phyloP scores from a whole-genome alignment of 2,113 vertebrate genomes.

The Gorsachius goisagi region DNA sequence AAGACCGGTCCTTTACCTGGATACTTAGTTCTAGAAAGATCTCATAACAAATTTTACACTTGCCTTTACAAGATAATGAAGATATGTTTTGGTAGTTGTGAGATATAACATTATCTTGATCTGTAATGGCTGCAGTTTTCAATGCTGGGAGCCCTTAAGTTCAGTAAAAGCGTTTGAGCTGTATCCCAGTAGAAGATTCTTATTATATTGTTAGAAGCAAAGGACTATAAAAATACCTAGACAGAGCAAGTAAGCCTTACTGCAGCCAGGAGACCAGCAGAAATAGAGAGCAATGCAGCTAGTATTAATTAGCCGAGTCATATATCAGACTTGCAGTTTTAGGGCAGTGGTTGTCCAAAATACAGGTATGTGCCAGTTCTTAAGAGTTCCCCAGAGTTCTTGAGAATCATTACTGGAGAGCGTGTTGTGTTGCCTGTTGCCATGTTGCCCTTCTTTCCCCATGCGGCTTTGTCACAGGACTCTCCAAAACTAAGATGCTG shows the following conservation, averaged over 20 bases:
- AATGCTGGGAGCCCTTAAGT: not conserved
- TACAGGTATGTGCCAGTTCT: not conserved
- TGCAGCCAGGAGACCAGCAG: not conserved
- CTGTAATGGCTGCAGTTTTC: not conserved
- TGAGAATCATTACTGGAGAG: not conserved
- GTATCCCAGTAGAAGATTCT: not conserved
- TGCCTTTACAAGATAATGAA: not conserved
- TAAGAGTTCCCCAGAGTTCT: not conserved
- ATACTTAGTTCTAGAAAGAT: not conserved
- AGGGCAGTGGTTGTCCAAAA: not conserved
- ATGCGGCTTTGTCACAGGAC: not conserved
- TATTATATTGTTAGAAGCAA: not conserved
- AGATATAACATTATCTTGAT: not conserved
- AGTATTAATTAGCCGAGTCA: not conserved
- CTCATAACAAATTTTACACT: not conserved
- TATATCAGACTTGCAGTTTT: not conserved
- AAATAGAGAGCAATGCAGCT: not conserved
- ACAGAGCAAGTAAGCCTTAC: not conserved
- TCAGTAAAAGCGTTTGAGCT: not conserved
- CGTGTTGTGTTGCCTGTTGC: fast-evolving
- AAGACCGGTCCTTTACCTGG: not conserved
- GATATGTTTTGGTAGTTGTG: fast-evolving
- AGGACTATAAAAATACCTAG: not conserved
- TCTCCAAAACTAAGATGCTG: not conserved
- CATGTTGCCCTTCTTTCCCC: not conserved